Conservation (phyloP, 2,888 invertebrate genomes). For the Lasioglossum malachurum region DNA sequence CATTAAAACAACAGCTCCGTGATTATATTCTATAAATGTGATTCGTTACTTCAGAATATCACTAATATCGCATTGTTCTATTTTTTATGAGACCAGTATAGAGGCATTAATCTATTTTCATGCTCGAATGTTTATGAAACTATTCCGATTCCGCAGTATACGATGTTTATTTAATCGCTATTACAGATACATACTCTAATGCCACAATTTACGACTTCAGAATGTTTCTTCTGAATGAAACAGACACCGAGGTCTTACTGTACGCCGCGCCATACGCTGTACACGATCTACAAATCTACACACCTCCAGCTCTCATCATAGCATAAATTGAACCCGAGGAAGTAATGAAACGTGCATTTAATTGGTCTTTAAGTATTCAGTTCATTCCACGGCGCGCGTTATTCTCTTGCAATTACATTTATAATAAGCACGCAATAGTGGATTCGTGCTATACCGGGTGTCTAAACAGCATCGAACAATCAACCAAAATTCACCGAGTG, state of each 20-base stretch:
- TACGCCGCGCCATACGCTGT: background rate
- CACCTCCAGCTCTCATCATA: background rate
- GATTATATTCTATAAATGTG: background rate
- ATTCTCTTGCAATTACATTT: background rate
- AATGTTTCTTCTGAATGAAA: background rate
- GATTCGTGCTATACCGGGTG: background rate
- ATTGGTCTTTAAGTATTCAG: background rate
- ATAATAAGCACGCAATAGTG: background rate
- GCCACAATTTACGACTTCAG: background rate
- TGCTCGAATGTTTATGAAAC: too few species aligned
- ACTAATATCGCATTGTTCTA: background rate
- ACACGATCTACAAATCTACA: background rate
- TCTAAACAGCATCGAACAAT: background rate
- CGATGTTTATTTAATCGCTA: background rate
- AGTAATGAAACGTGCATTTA: background rate
- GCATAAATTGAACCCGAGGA: background rate
- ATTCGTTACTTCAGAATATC: background rate
- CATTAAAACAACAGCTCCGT: too few species aligned
- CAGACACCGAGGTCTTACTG: background rate
- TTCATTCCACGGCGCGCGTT: background rate
- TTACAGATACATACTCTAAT: background rate
- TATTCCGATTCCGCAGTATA: background rate
- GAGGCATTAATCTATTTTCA: too few species aligned
- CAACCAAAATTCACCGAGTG: background rate
- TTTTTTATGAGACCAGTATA: background rate